Base-by-base conservation (phyloP, 2,888 invertebrate genomes). In the Beris morrisii region DNA sequence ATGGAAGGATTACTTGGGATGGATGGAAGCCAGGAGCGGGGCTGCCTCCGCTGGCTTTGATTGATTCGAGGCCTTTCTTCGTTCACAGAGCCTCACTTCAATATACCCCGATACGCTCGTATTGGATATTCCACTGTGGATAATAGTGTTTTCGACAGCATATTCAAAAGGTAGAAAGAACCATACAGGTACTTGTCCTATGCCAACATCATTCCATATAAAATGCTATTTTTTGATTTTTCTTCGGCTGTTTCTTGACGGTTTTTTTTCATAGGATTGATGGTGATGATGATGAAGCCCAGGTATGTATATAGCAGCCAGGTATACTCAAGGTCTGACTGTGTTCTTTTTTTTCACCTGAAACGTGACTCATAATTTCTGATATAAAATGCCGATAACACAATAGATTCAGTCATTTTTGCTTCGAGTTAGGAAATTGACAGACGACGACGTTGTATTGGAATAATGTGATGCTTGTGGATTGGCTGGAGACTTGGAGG, bases 1-100 rank as follows among this genome's bases (percentile, higher is more conserved):
- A 61, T 38, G 61, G 52, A 61, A 52, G 61, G 61, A 61, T 61
- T 61, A 61, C 61, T 61, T 31, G 50, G 61, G 61, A 61, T n/a
- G 52, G 15, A 12, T 58, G 7, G n/a, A 32, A 31, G 31, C 13
- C 31, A 32, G 48, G 13, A 48, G 9, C 13, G 5, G 22, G 15
- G 31, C 38, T 50, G 28, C 15, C 43, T 50, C 22, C 50, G 50
- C 9, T 50, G 38, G 31, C 59, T 11, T 48, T 61, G 61, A 61
- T 61, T 61, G 61, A 61, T 61, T 61, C 50, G 50, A 59, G 61
- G 61, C 50, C 52, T 59, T 61, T 48, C 61, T 61, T 52, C 52
- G 61, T 38, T 9, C 52, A 22, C 52, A 50, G 12, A 50, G 52
- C 50, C 43, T n/a, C 61, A 32, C 61, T 22, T 61, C 50, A 22